These are phyloP conservation scores for Oceanodroma tethys DNA, from an alignment of 2,113 vertebrate genomes.

Conservation along the genomic window DNA sequence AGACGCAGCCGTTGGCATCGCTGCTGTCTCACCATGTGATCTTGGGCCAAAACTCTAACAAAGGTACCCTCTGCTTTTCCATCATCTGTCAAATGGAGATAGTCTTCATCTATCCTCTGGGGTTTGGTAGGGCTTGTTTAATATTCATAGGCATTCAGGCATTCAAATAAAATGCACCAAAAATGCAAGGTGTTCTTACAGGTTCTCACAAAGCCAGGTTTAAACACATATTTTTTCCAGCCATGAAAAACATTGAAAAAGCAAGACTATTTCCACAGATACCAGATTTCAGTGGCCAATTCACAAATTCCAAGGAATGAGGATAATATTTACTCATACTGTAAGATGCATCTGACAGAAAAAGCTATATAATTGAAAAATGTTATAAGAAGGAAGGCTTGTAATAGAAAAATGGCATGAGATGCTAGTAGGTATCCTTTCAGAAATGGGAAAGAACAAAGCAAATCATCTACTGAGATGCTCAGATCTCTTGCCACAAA, in stretches of 20 bases:
- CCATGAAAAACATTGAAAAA: background rate
- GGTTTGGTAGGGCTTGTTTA: background rate
- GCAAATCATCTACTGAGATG: background rate
- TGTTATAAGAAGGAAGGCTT: background rate
- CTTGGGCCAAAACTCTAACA: background rate
- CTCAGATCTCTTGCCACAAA: constrained; percentile 28
- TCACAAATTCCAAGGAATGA: background rate
- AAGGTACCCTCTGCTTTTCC: background rate
- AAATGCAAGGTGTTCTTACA: constrained; percentile 9
- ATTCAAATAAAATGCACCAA: constrained; percentile 8
- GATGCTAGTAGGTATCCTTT: constrained; percentile 11
- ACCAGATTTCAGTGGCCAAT: background rate
- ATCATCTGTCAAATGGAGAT: background rate
- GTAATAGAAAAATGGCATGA: constrained; percentile 1
- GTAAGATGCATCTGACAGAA: background rate
- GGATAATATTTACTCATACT: background rate
- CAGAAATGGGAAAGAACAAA: constrained; percentile 43
- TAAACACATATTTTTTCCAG: background rate
- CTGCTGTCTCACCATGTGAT: background rate
- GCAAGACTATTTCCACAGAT: background rate
- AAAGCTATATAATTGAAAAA: constrained; percentile 7
- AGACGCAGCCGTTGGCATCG: background rate
- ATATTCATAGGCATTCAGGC: constrained; percentile 13
- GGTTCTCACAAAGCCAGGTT: background rate
- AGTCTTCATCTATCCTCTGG: constrained; percentile 1